Evolutionary conservation across 2,797 vertebrate species (phyloP), one percentile per base, ranked within the genome.

Genomic region (Coreius guichenoti): DNA sequence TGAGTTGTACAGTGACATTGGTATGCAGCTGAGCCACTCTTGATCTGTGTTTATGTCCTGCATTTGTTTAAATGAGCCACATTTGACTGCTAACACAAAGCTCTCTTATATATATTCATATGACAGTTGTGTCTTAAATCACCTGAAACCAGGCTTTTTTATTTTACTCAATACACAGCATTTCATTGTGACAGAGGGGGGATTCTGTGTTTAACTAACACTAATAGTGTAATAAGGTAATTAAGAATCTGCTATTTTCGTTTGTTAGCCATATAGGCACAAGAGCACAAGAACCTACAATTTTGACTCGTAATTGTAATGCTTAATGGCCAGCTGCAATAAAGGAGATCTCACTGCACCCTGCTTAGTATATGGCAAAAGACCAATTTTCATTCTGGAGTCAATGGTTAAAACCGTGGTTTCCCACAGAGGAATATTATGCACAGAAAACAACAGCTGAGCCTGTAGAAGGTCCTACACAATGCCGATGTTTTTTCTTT

Each of bases 361-460:
- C 83, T 75, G 78, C 77, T 74, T 80, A 74, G 58, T 81, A 74
- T 29, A 65, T 74, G 78, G 79, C 78, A 86, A 31, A 74, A 86
- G 19, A 58, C 80, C 87, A 81, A 83, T 87, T 82, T 81, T 81
- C 61, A 84, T 90, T 80, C 88, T 86, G 87, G 87, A 91, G 90
- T 86, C 77, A 89, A 90, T 90, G 87, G 91, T 90, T 92, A 92
- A 90, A 87, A 90, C 89, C 80, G 81, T 82, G 80, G 63, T 80
- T 91, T 83, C 84, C 87, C 90, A 87, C 88, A 49, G 85, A 91
- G 91, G 85, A 88, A 86, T 83, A 86, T 68, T 85, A 74, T 90
- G 83, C 86, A 87, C 63, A 86, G 58, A 73, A 81, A 33, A 86
- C 86, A 87, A 90, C 91, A 92, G 92, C 90, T 92, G 90, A 92